Evolutionary conservation across 2,113 vertebrate genomes (phyloP), one percentile per base, ranked within the genome.

Genomic region (Lucifuga dentata): DNA sequence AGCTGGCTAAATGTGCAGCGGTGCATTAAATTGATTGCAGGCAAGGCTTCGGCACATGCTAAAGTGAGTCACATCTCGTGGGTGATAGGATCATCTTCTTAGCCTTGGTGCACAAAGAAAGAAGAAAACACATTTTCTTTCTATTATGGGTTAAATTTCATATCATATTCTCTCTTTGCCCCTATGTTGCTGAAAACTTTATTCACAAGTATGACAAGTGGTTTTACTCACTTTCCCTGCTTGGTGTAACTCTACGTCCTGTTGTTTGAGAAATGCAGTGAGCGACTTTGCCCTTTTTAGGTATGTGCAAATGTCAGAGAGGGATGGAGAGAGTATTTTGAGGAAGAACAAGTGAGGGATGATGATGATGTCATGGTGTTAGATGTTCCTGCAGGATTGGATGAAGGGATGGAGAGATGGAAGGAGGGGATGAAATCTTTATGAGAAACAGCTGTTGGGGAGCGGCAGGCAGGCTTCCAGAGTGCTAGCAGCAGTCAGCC

Each of bases 361-460:
- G 74, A 73, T 35, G 74, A 73, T 93, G 92, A 93, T 89, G 91
- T 94, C 90, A 92, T 88, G 64, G 69, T 19, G 58, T 84, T 76
- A 68, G 85, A 72, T 81, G 77, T 84, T 90, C 48, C 82, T 88
- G 76, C 79, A 50, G 83, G 78, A 80, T 64, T 78, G 66, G 72
- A 86, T 68, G 61, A 78, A 65, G 78, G 29, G 77, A 83, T 38
- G 60, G 45, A 76, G 64, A 58, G 23, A 68, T 9, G 59, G 55
- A 67, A 69, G 71, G 74, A 53, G 68, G 72, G 83, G 85, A 73
- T 68, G 79, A 80, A 79, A 62, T 76, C 72, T 89, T 92, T 86
- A 93, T 93, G 88, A 86, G 88, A 91, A 91, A 78, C 93, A 93
- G 91, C 91, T 93, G 93, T 90, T 87, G 69, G 74, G 71, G 71